Conservation (phyloP, 2,113 vertebrate genomes). For the Porphyrio hochstetteri region DNA sequence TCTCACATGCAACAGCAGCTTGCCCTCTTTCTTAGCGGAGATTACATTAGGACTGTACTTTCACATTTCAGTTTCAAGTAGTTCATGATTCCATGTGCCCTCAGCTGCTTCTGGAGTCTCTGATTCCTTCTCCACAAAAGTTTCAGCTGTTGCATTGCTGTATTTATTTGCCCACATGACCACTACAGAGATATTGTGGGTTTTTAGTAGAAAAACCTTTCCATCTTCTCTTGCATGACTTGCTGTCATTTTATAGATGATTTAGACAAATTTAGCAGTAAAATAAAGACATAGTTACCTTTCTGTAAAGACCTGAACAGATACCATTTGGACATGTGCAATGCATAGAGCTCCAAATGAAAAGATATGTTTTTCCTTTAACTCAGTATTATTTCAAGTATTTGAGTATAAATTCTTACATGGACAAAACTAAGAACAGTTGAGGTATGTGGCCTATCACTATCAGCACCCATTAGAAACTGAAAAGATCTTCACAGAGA, state of each 20-base stretch:
- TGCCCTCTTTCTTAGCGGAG: neutral
- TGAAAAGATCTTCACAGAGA: neutral
- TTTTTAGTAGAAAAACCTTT: neutral
- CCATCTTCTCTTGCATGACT: neutral
- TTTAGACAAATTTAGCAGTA: conserved; percentile 31
- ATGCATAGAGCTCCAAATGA: conserved; percentile 15
- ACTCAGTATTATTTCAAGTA: neutral
- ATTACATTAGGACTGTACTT: neutral
- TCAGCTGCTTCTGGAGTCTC: neutral
- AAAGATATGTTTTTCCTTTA: neutral
- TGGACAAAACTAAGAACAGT: neutral
- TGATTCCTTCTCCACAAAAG: neutral
- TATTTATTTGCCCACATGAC: neutral
- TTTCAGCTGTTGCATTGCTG: neutral
- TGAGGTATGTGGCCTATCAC: neutral
- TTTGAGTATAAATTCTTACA: neutral
- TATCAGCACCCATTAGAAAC: neutral
- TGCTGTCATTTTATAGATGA: conserved; percentile 24
- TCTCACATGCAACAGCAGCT: neutral
- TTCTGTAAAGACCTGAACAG: conserved; percentile 9
- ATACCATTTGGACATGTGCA: neutral
- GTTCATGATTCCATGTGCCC: neutral
- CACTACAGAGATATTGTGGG: neutral
- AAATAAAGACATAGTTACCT: conserved; percentile 14
- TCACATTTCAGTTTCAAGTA: neutral